Evolutionary conservation across 2,888 invertebrate species (phyloP), one percentile per base, ranked within the genome.

Genomic region (Apodemia zela): DNA sequence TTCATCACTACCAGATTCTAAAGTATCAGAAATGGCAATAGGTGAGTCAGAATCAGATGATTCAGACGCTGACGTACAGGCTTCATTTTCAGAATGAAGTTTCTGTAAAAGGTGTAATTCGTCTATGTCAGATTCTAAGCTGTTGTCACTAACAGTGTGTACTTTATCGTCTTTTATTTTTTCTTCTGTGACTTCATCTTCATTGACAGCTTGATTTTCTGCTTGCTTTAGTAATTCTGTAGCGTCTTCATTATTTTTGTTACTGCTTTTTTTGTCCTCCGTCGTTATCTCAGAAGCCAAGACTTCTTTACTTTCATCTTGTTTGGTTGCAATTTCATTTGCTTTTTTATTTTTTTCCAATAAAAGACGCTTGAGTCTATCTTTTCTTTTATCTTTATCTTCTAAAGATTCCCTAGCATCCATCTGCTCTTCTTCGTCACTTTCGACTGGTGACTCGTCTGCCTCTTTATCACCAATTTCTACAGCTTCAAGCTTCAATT

Each of bases 401-500:
- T 82, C 73, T 68, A 85, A 73, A 1, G 79, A 74, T 58, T 68
- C 70, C 61, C 63, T 75, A 11, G 80, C 78, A 61, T 82, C 82
- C 59, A 79, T 81, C 13, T 87, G 86, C n/a, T 89, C 88, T 62
- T 89, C 91, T 21, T 88, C 90, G 67, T 87, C 90, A 68, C 85
- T 88, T 64, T 89, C 89, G 2, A 78, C 74, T 6, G 89, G 86
- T 10, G 91, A 89, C 67, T 89, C 87, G 18, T 91, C 88, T 0
- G 88, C 89, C 70, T 91, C 91, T 66, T 88, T 89, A 63, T 91
- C 91, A 7, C 82, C 86, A 59, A 91, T 88, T 74, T 89, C 90
- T 65, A 73, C 84, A 62, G 79, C 85, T 75, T 87, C 87, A 65
- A 91, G 73, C 64, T 87, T 85, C 42, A 90, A 72, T 72, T 78